Evolutionary conservation across 2,888 invertebrate species (phyloP), one percentile per base, ranked within the genome.

Genomic region (Cheilosia variabilis): DNA sequence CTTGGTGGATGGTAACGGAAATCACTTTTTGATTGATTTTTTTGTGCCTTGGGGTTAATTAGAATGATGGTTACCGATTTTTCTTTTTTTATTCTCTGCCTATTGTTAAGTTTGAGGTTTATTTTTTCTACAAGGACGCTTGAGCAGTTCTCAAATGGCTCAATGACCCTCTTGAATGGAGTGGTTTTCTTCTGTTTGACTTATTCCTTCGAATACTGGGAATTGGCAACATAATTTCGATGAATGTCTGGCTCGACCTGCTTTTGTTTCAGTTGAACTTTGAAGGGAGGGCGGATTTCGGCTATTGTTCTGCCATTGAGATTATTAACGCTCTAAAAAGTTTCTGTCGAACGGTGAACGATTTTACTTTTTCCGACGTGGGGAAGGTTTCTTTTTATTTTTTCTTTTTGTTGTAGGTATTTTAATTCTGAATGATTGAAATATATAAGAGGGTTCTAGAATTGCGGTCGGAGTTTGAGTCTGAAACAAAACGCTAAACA

Each of bases 11-110:
- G 66, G 71, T 68, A 86, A 76, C 71, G 81, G 81, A 86, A 86
- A 86, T 86, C 81, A 86, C 80, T 68, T 80, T 81, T 76, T 86
- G 86, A 86, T 86, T 86, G 86, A 86, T 86, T 86, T 81, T 65
- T 75, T 52, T 86, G 58, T 76, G 86, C 81, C 86, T 81, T 66
- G 76, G 76, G 86, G 86, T 81, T 86, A 86, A 86, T 86, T 86
- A 86, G 81, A 55, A 81, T 72, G 76, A 81, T 81, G 76, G 81
- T 50, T 72, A 71, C 66, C 62, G 57, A 45, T 62, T 63, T 80
- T 73, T 69, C 66, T 84, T 43, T 63, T 63, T 45, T 63, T 45
- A 53, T 73, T 24, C 63, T 63, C 53, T 31, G 27, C 43, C 45
- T 65, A 68, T 68, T 83, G 72, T 73, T 78, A 60, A 62, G 43